Conservation (phyloP, 2,113 vertebrate species). For the Brachyhypopomus occidentalis region DNA sequence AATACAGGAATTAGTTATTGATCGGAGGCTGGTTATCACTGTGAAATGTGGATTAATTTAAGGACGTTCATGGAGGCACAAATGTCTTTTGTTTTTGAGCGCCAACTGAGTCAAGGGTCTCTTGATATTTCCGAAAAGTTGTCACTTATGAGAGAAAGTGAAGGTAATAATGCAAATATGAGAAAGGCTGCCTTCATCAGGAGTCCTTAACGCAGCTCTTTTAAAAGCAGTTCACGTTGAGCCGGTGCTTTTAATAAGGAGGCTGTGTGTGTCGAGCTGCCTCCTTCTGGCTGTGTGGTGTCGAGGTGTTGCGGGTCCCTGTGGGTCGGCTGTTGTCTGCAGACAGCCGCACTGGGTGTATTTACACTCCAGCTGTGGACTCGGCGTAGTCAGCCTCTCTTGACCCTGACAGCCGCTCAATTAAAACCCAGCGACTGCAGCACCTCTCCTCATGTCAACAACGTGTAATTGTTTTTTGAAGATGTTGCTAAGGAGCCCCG, state of each 20-base stretch:
- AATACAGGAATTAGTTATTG: conserved; percentile 43
- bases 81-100: not conserved
- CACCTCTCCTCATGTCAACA: conserved; percentile 53
- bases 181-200: not conserved
- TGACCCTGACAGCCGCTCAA: conserved; percentile 50
- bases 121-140: not conserved
- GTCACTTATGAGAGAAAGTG: not conserved
- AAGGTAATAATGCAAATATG: not conserved
- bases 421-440: conserved; percentile 54
- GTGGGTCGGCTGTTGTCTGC: not conserved
- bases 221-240: conserved; percentile 11
- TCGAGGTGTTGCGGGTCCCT: not conserved
- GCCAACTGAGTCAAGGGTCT: not conserved
- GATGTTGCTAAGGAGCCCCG: conserved; percentile 42
- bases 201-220: not conserved
- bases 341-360: conserved; percentile 38
- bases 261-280: conserved; percentile 14
- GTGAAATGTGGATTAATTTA: conserved; percentile 40
- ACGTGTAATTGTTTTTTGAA: conserved; percentile 57
- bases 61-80: conserved; percentile 10
- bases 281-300: not conserved
- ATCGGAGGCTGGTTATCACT: conserved; percentile 37
- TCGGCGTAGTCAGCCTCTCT: conserved; percentile 20
- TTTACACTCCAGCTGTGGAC: conserved; percentile 49
- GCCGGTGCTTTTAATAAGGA: conserved; percentile 27